Evolutionary conservation across 2,113 vertebrate species (phyloP).

Genomic region (Prietella phreatophila): DNA sequence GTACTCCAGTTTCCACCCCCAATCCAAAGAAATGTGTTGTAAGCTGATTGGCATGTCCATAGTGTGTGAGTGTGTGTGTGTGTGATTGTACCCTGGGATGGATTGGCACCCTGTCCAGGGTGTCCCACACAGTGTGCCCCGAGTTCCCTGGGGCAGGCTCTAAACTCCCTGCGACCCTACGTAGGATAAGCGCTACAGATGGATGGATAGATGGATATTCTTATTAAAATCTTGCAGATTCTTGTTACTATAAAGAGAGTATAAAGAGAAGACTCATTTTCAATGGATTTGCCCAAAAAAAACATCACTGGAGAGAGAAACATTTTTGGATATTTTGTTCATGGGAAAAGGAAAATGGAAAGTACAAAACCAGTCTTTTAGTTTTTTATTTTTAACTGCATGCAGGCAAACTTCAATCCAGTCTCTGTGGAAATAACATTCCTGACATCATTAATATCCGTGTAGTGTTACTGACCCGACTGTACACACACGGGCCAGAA

Average conservation of each 20-base stretch:
- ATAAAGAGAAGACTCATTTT: not conserved
- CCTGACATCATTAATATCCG: not conserved
- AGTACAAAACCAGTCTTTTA: not conserved
- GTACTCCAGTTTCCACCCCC: no score
- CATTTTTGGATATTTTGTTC: not conserved
- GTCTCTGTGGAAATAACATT: not conserved
- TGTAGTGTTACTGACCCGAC: not conserved
- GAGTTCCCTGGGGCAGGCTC: no score
- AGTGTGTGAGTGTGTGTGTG: no score
- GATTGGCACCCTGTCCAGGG: no score
- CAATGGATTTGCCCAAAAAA: not conserved
- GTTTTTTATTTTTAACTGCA: not conserved
- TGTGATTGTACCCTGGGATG: no score
- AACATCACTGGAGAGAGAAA: not conserved
- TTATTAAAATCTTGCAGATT: not conserved
- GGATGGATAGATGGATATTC: no score
- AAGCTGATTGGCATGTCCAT: no score
- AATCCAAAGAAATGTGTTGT: no score
- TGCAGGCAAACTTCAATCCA: not conserved
- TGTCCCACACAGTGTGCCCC: no score
- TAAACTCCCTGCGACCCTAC: no score
- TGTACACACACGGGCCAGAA: not conserved
- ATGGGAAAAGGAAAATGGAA: not conserved
- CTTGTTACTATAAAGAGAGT: not conserved
- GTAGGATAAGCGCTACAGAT: no score